A percentile compares a stretch with the other conserved stretches of the same genome.
Conservation (phyloP, 2,113 vertebrate genomes). For the Gobius niger region DNA sequence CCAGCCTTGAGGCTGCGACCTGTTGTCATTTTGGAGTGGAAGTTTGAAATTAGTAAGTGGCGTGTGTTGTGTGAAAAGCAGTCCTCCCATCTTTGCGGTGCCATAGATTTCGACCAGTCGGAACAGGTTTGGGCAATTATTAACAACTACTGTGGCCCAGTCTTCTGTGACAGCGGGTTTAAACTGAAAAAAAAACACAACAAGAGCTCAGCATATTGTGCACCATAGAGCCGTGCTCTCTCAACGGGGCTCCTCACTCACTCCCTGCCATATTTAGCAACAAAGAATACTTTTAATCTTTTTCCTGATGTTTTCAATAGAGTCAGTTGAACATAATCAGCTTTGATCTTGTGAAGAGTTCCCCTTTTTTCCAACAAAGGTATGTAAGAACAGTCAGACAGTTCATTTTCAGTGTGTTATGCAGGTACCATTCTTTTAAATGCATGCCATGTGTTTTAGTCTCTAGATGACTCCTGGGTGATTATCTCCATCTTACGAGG, state of each 20-base stretch:
- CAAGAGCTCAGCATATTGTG: constrained; percentile 37
- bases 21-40: constrained; percentile 7
- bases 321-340: background rate
- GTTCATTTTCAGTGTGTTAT: background rate
- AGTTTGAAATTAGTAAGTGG: constrained; percentile 54
- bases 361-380: constrained; percentile 8
- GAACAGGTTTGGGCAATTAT: constrained; percentile 81
- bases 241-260: constrained; percentile 15
- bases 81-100: constrained; percentile 54
- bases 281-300: background rate
- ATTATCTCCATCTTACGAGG: constrained; percentile 98
- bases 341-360: constrained; percentile 6
- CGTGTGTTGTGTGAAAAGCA: constrained; percentile 59
- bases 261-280: background rate
- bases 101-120: constrained; percentile 73
- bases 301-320: background rate
- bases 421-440: background rate
- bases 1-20: constrained; percentile 15
- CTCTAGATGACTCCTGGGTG: constrained; percentile 59
- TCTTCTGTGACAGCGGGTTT: constrained; percentile 64
- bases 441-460: background rate
- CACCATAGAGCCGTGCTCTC: constrained; percentile 55
- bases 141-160: constrained; percentile 74
- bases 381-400: background rate
- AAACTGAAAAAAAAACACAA: constrained; percentile 60